Conservation (phyloP, 2,888 invertebrate species). For the Bombylius discolor region DNA sequence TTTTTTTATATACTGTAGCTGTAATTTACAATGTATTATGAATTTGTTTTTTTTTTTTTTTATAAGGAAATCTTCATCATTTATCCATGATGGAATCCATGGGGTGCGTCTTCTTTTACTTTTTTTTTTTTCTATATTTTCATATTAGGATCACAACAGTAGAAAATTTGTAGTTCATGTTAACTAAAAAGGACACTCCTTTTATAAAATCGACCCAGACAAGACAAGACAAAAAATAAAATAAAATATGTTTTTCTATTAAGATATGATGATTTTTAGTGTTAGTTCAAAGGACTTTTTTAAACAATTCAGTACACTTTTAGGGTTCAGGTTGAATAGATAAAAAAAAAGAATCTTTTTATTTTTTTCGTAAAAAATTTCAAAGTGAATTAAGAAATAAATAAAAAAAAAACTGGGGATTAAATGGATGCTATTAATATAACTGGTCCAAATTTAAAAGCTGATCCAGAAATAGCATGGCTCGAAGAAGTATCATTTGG, state of each 20-base stretch:
- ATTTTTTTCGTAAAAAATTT: not conserved
- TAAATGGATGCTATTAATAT: not conserved
- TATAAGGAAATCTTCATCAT: not conserved
- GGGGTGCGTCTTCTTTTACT: not conserved
- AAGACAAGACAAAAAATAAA: not conserved
- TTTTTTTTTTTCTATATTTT: no score
- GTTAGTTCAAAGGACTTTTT: no score
- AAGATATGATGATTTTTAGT: no score
- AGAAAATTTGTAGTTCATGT: not conserved
- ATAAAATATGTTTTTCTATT: no score
- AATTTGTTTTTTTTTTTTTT: not conserved
- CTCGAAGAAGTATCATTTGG: slow-evolving; percentile 55
- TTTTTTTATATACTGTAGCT: no score
- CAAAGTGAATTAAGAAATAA: not conserved
- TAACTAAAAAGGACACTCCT: slow-evolving; percentile 14
- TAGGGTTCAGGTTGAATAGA: no score
- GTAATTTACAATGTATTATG: no score
- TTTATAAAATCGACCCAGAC: slow-evolving; percentile 16
- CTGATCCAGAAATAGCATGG: slow-evolving; percentile 49
- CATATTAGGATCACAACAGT: no score
- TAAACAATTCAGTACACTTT: no score
- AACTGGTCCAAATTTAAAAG: slow-evolving; percentile 21
- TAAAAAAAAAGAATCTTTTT: no score
- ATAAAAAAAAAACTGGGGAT: not conserved
- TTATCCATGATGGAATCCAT: not conserved